Evolutionary conservation across 2,888 invertebrate genomes (phyloP).

Genomic region (Folsomia manolachei): DNA sequence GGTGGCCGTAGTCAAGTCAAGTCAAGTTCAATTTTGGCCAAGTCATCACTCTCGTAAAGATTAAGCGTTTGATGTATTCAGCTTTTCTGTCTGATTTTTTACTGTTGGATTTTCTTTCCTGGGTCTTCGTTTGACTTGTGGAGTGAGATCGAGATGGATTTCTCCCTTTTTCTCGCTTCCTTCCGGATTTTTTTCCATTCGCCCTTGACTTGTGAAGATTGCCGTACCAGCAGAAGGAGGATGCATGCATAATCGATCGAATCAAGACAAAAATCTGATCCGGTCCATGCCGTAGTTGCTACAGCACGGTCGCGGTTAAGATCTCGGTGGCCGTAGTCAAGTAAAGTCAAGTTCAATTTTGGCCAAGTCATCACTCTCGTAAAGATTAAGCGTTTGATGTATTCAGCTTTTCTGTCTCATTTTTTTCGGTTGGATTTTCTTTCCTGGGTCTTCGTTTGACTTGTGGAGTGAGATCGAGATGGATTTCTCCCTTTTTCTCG

Average conservation of each 20-base stretch:
- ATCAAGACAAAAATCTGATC: too few species aligned
- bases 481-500: background rate
- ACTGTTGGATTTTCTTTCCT: background rate
- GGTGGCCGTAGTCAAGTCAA: too few species aligned
- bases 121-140: background rate
- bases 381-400: background rate
- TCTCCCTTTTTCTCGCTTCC: background rate
- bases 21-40: background rate
- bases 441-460: background rate
- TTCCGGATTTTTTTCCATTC: background rate
- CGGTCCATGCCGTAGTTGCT: background rate
- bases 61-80: background rate
- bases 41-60: background rate
- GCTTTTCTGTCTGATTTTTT: background rate
- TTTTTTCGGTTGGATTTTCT: background rate
- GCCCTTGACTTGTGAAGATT: background rate
- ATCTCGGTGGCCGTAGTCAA: too few species aligned
- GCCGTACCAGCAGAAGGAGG: too few species aligned
- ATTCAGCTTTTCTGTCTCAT: background rate
- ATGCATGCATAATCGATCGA: background rate
- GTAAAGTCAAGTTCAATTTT: background rate
- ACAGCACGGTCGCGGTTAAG: background rate
- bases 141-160: constrained; percentile 1
- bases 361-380: background rate
- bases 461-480: background rate